Base-by-base conservation (phyloP, 2,113 vertebrate species). In the Melanotaenia duboulayi region DNA sequence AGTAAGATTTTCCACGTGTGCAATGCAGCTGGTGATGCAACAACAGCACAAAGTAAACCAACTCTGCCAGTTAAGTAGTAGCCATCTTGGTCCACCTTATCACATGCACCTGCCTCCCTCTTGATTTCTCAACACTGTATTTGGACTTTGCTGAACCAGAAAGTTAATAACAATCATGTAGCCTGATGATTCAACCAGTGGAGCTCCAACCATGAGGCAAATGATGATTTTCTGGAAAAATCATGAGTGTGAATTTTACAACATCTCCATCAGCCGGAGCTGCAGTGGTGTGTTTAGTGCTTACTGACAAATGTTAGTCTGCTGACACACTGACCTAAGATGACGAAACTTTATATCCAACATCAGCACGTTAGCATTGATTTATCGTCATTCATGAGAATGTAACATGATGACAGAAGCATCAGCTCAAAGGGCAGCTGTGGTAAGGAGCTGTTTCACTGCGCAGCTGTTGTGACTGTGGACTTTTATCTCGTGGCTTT, bases 321-420 rank as follows among this genome's bases (percentile, higher is more conserved):
- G 32, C 63, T 65, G 63, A 65, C 63, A 52, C 50, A 65, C 46
- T 46, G 44, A 52, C 10, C 10, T 65, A 60, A 25, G 51, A 60
- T 25, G 14, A n/a, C 16, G 25, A 32, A 28, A 73, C 24, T 3
- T 37, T n/a, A 54, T 5, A 9, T 12, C 49, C 19, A 63, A 55
- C 49, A 60, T 57, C 37, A 61, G 57, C 50, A 50, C 48, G 66
- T 32, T 62, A 23, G 50, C 42, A 63, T 39, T 59, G 32, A 46
- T 59, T 65, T 40, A 52, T 1, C 2, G 8, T 25, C 22, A 57
- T 49, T 16, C 22, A 20, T 57, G 3, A 0, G 48, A 44, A 40
- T 44, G 55, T 25, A 61, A 51, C 48, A 48, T 40, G n/a, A 35
- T 14, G 25, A 9, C 4, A 2, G 37, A 2, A 54, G 44, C 65